phyloP scores from a whole-genome alignment of 1,140 invertebrate species.

The Papilio polytes region DNA sequence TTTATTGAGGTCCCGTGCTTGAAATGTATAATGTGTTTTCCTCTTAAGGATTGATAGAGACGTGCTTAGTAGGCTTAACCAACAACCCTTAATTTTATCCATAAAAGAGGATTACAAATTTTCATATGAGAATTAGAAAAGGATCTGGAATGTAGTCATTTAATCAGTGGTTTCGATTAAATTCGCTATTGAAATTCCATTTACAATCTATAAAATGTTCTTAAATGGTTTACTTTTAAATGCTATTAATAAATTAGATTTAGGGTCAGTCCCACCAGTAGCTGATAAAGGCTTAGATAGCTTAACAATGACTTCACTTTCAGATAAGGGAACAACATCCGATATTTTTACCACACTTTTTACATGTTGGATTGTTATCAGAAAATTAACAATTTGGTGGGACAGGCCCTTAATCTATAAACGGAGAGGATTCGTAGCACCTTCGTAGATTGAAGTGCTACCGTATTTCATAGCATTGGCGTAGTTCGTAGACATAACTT shows the following conservation, averaged over 20 bases:
- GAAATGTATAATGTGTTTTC: conserved; percentile 33
- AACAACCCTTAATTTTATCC: neutral
- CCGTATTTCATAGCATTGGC: neutral
- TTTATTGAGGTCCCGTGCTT: conserved; percentile 38
- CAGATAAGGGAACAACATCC: no score
- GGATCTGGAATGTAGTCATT: no score
- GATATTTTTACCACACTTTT: no score
- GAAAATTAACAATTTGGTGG: no score
- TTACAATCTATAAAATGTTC: neutral
- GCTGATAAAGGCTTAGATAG: no score
- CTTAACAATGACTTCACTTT: no score
- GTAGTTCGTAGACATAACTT: neutral
- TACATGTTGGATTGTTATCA: no score
- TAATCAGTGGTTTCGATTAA: no score
- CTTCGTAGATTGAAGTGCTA: neutral
- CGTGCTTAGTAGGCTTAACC: neutral
- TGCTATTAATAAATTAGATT: neutral
- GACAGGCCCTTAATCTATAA: neutral
- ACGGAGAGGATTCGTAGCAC: neutral
- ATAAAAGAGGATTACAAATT: neutral
- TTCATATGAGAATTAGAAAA: neutral
- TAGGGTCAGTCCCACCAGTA: no score
- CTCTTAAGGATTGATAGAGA: conserved; percentile 11
- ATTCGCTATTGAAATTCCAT: no score
- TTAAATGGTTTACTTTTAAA: neutral